Base-by-base conservation (phyloP, 2,888 invertebrate species). In the Hoplodrina ambigua region DNA sequence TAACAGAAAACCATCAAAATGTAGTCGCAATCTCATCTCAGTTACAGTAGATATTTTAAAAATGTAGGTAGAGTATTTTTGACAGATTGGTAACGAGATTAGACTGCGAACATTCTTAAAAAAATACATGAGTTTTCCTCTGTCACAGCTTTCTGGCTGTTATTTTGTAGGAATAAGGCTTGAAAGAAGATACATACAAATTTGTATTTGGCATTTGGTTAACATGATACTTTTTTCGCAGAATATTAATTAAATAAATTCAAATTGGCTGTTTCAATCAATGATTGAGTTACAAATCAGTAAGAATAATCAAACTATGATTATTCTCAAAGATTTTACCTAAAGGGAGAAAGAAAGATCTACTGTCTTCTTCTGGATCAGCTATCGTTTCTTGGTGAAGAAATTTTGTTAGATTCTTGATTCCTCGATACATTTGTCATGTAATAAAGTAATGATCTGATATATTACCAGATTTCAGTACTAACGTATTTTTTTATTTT, bases 381-480 rank as follows among this genome's bases (percentile, higher is more conserved):
- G 46, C 72, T 54, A 53, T 57, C 56, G 71, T 74, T 71, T 74
- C 77, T 74, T 70, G 13, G 19, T 13, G 19, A 71, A 70, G 71
- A 74, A 56, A 74, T 41, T 57, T 50, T 74, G 77, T 74, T 70
- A 53, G 62, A 70, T 77, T 53, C 46, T 17, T 53, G 53, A 71
- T 71, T 61, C 25, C 41, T 63, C 53, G 56, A 63, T 33, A 62
- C 33, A 10, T 76, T 60, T 76, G 53, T 70, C 70, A 30, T 76
- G 20, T 61, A 74, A 74, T 74, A 76, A 74, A 74, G 11, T 76
- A 76, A 76, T 76, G 56, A 77, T 74, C 74, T 74, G 74, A 74
- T 74, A 74, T 76, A 74, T 74, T 74, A 74, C 77, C 74, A 74
- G 74, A 76, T 74, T 74, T 71, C 71, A 63, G 30, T 71, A 74